phyloP scores from a whole-genome alignment of 2,888 invertebrate genomes.

The Meloe dianella region DNA sequence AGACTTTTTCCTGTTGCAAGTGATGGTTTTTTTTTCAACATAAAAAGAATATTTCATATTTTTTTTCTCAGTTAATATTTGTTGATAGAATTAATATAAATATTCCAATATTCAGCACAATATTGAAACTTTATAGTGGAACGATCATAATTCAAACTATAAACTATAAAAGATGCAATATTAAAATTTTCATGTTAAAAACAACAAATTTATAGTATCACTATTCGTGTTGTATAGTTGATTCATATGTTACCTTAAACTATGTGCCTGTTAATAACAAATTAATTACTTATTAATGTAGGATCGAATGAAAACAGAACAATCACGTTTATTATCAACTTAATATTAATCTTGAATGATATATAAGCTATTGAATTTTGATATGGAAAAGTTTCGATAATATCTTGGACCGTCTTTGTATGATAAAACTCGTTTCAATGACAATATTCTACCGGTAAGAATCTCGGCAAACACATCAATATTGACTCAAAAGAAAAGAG shows the following conservation, averaged over 20 bases:
- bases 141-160: conserved; percentile 32
- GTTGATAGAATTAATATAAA: background rate
- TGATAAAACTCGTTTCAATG: background rate
- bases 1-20: background rate
- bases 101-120: background rate
- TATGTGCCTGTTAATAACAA: conserved; percentile 29
- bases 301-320: conserved; percentile 20
- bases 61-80: background rate
- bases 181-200: conserved; percentile 30
- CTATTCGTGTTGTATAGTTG: conserved; percentile 15
- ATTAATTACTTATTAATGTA: conserved; percentile 32
- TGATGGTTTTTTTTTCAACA: background rate
- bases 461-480: background rate
- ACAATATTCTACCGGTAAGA: background rate
- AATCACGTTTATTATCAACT: background rate
- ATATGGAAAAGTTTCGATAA: background rate
- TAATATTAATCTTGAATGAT: background rate
- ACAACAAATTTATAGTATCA: conserved; percentile 23
- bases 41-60: background rate
- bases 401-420: background rate
- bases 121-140: background rate
- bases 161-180: conserved; percentile 26
- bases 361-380: background rate
- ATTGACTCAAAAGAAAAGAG: background rate
- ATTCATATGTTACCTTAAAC: conserved; percentile 28